Evolutionary conservation across 2,797 vertebrate genomes (phyloP).

Genomic region (Platyrinchus mystaceus): DNA sequence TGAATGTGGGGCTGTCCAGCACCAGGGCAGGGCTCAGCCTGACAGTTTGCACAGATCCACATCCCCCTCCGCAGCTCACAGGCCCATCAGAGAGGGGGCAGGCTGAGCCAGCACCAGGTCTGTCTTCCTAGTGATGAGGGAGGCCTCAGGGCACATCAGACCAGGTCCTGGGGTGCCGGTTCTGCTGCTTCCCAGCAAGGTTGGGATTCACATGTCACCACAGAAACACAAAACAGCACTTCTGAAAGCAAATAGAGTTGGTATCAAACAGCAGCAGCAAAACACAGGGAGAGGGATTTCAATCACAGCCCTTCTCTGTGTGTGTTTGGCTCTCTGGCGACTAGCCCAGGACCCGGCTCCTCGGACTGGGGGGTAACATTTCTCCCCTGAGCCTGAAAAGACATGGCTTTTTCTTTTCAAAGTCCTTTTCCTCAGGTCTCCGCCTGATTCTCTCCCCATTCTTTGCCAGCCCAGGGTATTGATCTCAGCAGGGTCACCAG

Average conservation of each 20-base stretch:
- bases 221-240: neutral
- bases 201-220: fast-evolving
- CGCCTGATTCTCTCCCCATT: neutral
- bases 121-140: fast-evolving
- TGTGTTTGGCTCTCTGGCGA: neutral
- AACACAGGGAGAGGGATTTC: neutral
- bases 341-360: neutral
- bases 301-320: neutral
- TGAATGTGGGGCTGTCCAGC: neutral
- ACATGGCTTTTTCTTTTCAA: neutral
- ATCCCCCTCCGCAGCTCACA: neutral
- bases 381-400: neutral
- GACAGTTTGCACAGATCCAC: neutral
- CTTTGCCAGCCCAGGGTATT: neutral
- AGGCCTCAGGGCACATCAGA: neutral
- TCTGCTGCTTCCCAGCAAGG: neutral
- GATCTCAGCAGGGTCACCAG: constrained; percentile 22
- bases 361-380: neutral
- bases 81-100: neutral
- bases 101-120: neutral
- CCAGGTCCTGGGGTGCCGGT: fast-evolving
- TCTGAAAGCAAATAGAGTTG: neutral
- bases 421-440: neutral
- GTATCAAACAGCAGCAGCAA: neutral
- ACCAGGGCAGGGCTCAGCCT: neutral